Evolutionary conservation across 2,888 invertebrate species (phyloP), one percentile per base, ranked within the genome.

Genomic region (Synanthedon myopaeformis): DNA sequence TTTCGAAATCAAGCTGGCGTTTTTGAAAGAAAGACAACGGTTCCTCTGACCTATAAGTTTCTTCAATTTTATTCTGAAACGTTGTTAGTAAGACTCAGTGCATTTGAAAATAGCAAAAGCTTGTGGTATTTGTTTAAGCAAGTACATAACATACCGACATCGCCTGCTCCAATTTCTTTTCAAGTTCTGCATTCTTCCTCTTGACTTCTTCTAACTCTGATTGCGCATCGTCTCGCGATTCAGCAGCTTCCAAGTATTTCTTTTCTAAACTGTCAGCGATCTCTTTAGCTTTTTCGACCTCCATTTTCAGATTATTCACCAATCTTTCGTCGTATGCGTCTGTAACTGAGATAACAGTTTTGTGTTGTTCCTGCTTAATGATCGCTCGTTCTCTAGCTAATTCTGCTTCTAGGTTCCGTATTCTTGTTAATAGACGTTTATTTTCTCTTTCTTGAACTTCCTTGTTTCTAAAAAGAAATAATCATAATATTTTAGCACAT

Each of bases 361-460:
- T 88, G 55, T 88, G 86, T 65, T 87, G 85, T 59, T 88, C 87
- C 61, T 88, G 88, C 64, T 80, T 85, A 11, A 86, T 83, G 42
- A 87, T 82, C 42, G 90, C 89, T 56, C 90, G 89, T 70, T 93
- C 92, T 64, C 93, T 92, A 56, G 94, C 94, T 60, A 94, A 72
- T 72, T 96, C 95, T 11, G 93, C 93, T 81, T 96, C 95, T 61
- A 96, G 84, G 68, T 94, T 94, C 28, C 92, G 90, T 72, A 96
- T 92, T 76, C 92, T 92, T 52, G 93, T 91, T 73, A 92, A 86
- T 52, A 96, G 89, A 65, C 95, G 91, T 75, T 95, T 95, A 72
- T 95, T 96, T 79, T 96, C 96, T 68, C 95, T 86, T 64, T 93
- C 94, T 67, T 95, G 90, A 0, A 93, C 93, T 77, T 95, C 95